These are phyloP conservation scores for Limnephilus rhombicus DNA, from an alignment of 2,888 invertebrate species.

Conservation along the genomic window DNA sequence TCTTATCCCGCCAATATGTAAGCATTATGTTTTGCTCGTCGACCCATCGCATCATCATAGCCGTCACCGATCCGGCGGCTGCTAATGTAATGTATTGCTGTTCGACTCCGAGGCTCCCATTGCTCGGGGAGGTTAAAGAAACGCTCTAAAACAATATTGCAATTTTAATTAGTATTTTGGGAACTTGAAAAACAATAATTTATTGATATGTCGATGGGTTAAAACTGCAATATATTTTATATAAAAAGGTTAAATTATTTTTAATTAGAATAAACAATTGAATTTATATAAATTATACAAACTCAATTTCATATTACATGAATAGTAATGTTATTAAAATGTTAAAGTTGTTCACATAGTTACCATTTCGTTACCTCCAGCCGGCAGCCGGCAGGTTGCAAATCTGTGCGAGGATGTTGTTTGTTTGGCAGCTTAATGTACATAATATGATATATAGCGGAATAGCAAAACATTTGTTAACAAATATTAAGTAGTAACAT, in stretches of 20 bases:
- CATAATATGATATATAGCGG: constrained; percentile 58
- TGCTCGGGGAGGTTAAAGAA: no score
- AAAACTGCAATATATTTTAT: constrained; percentile 20
- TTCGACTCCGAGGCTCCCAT: no score
- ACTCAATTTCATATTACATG: constrained; percentile 11
- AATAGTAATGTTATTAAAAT: constrained; percentile 47
- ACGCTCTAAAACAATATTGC: no score
- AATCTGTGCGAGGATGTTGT: constrained; percentile 56
- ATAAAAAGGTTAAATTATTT: constrained; percentile 5
- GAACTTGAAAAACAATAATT: no score
- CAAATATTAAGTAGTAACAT: constrained; percentile 59
- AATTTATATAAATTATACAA: constrained; percentile 31
- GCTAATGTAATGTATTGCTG: no score
- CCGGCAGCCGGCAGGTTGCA: constrained; percentile 53
- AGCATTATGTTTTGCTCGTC: constrained; percentile 33
- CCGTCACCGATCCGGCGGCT: no score
- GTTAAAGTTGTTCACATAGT: constrained; percentile 61
- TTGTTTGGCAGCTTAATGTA: constrained; percentile 61
- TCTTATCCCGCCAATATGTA: constrained; percentile 32
- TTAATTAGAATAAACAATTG: constrained; percentile 20
- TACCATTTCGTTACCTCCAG: constrained; percentile 64
- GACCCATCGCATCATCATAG: background rate
- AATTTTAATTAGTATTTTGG: no score
- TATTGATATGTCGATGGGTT: no score
- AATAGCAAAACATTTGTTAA: constrained; percentile 58